Conservation (phyloP, 2,888 invertebrate genomes). For the Mellilla xanthometata region DNA sequence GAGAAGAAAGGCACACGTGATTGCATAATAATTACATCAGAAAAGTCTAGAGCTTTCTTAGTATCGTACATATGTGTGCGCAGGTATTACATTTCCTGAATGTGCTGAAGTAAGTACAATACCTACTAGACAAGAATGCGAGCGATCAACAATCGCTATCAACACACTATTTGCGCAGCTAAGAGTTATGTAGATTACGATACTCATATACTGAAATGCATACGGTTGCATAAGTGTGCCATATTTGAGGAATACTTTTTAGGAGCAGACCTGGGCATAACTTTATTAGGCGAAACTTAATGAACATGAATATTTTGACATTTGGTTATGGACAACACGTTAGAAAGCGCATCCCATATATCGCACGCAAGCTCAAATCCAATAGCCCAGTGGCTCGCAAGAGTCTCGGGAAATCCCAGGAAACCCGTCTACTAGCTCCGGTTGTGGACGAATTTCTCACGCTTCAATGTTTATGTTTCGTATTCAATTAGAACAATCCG, state of each 20-base stretch:
- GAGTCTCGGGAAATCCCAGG: conserved; percentile 46
- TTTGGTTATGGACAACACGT: no score
- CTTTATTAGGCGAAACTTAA: no score
- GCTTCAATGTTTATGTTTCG: conserved; percentile 54
- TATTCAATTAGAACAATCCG: conserved; percentile 49
- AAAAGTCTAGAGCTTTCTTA: conserved; percentile 1
- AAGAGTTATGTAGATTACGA: conserved; percentile 35
- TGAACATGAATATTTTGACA: no score
- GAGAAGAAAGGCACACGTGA: neutral
- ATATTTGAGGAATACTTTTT: neutral
- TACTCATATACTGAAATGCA: conserved; percentile 3
- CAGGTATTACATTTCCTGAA: conserved; percentile 21
- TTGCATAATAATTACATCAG: neutral
- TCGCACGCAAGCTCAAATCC: no score
- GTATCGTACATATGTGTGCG: no score
- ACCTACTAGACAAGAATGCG: conserved; percentile 44
- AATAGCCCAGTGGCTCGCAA: conserved; percentile 21
- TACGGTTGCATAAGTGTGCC: conserved; percentile 14
- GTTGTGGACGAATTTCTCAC: conserved; percentile 60
- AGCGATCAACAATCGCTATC: conserved; percentile 26
- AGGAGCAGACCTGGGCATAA: neutral
- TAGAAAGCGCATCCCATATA: no score
- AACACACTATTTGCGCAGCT: conserved; percentile 24
- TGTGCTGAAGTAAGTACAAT: conserved; percentile 31
- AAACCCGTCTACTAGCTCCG: conserved; percentile 36